Conservation (phyloP, 2,888 invertebrate species). For the Agrotis clavis region DNA sequence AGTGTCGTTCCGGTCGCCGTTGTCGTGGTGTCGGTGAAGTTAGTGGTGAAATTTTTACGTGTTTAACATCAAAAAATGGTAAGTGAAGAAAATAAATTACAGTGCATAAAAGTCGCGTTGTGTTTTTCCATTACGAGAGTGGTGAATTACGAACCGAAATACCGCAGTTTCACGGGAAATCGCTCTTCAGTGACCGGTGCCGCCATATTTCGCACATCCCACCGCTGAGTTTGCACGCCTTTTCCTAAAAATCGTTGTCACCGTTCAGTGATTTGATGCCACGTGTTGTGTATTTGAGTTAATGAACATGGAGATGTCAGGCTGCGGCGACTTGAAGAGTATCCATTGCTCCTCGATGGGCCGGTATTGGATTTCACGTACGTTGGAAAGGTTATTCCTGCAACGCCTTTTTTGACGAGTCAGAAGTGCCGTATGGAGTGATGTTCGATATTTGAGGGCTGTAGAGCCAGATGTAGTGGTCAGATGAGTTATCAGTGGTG, state of each 20-base stretch:
- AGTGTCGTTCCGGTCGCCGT: conserved; percentile 91
- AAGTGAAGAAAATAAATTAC: conserved; percentile 86
- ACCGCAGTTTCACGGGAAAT: conserved; percentile 79
- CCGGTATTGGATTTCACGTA: conserved; percentile 90
- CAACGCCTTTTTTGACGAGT: conserved; percentile 88
- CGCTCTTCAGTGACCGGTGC: conserved; percentile 86
- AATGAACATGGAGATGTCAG: conserved; percentile 62
- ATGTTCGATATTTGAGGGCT: conserved; percentile 60
- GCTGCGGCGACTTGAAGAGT: conserved; percentile 63
- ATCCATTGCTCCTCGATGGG: conserved; percentile 65
- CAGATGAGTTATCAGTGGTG: conserved; percentile 75
- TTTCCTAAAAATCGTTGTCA: conserved; percentile 87
- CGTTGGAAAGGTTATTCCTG: conserved; percentile 84
- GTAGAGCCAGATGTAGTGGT: conserved; percentile 57
- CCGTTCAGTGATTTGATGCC: conserved; percentile 90
- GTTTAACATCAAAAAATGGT: conserved; percentile 91
- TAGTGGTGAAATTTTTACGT: conserved; percentile 90
- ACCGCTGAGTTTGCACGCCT: conserved; percentile 88
- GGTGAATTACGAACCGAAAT: conserved; percentile 70
- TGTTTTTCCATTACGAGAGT: conserved; percentile 74
- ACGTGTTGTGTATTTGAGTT: conserved; percentile 85
- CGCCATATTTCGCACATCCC: conserved; percentile 90
- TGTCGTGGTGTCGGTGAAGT: conserved; percentile 89
- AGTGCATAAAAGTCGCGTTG: conserved; percentile 80
- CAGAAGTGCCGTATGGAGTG: conserved; percentile 61